Base-by-base conservation (phyloP, 2,888 invertebrate genomes). In the Lepidocyrtinus sp. region DNA sequence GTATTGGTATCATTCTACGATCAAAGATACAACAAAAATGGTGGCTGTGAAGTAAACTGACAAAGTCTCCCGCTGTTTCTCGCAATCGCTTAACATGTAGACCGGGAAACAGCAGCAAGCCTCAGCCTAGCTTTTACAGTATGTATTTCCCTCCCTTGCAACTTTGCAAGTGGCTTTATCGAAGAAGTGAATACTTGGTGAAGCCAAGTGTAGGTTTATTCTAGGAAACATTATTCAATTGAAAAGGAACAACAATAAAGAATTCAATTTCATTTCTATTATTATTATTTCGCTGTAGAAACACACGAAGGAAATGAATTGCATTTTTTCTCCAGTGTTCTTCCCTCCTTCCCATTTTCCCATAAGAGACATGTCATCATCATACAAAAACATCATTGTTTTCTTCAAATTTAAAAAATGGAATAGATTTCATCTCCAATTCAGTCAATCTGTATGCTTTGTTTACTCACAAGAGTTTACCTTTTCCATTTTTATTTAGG, bases 241-340 rank as follows among this genome's bases (percentile, higher is more conserved):
- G 45, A 45, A 62, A 21, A 62, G 36, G 22, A 22, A 27, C 59
- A 26, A 61, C 19, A 71, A 27, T 21, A 46, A 59, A 59, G 26
- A 67, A 74, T 59, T 67, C 65, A 36, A 74, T 67, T 74, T 74
- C 36, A 45, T 36, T 36, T 12, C 36, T 36, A 36, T 36, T 36
- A 36, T 36, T 36, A 36, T 36, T 36, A 36, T 50, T 64, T 27
- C 55, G 50, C 61, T 62, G 62, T n/a, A 63, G 64, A 17, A 17
- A 65, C 55, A 22, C 25, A 25, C 59, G 15, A 25, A 75, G 75
- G 75, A 75, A 75, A 68, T 75, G 75, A 75, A 68, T 75, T 75
- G 75, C 75, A 68, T 62, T 75, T 68, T 75, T 61, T 46, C 36
- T 36, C 12, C 12, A 5, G 5, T 36, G 5, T 36, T 36, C 36